Evolutionary conservation across 2,797 vertebrate species (phyloP).

Genomic region (Poecilia picta): DNA sequence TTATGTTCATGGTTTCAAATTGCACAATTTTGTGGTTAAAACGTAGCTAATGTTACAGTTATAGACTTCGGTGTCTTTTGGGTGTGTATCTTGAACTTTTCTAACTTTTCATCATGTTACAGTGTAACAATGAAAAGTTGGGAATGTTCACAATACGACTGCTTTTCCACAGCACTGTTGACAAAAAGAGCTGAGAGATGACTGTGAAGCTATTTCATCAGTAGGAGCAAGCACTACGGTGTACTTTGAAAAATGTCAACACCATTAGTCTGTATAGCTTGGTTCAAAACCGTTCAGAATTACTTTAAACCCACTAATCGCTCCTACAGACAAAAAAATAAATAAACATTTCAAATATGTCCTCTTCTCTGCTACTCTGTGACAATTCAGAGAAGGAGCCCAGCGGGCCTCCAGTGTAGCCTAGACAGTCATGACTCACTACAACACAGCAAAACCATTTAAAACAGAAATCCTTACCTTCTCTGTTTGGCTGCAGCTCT

Average conservation of each 20-base stretch:
- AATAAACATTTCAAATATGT: not conserved
- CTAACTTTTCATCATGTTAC: too few species aligned
- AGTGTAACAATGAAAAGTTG: not conserved
- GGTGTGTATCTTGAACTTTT: too few species aligned
- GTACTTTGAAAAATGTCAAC: not conserved
- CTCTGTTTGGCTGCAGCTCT: slow-evolving; percentile 19
- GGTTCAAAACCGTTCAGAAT: not conserved
- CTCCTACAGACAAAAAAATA: not conserved
- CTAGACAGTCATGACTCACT: slow-evolving; percentile 44
- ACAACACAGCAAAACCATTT: slow-evolving; percentile 4
- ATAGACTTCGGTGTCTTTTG: too few species aligned
- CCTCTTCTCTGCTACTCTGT: slow-evolving; percentile 4
- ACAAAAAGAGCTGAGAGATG: not conserved
- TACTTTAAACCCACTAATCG: not conserved
- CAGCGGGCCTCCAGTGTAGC: not conserved
- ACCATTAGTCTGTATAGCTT: not conserved
- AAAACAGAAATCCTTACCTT: slow-evolving; percentile 24
- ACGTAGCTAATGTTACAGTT: too few species aligned
- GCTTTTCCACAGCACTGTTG: not conserved
- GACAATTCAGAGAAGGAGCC: slow-evolving; percentile 14
- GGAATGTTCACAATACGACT: not conserved
- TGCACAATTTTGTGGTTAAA: too few species aligned
- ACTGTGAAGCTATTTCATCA: not conserved
- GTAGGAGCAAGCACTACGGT: not conserved
- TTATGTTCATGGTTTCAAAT: too few species aligned